phyloP scores from a whole-genome alignment of 2,113 vertebrate genomes.

The Platichthys stellatus region DNA sequence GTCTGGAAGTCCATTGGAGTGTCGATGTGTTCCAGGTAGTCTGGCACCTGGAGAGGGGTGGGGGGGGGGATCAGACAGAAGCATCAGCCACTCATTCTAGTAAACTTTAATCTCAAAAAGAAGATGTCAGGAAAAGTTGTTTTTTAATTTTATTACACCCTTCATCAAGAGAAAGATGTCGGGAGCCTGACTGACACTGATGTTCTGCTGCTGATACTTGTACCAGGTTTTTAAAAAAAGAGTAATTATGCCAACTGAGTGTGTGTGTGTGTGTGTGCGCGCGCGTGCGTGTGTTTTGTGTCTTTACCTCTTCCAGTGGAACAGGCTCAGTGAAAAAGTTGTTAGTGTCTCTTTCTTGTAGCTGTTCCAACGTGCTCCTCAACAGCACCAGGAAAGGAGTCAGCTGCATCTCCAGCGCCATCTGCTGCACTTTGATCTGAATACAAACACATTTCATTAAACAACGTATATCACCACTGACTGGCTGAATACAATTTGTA shows the following conservation, averaged over 20 bases:
- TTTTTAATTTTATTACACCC: too few relatives aligned
- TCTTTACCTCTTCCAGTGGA: constrained; percentile 93
- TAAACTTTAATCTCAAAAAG: neutral
- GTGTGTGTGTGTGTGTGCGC: neutral
- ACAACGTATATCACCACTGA: neutral
- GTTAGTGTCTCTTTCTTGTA: constrained; percentile 97
- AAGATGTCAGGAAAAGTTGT: neutral
- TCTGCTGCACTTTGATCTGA: constrained; percentile 98
- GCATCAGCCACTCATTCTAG: neutral
- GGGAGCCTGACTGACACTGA: too few relatives aligned
- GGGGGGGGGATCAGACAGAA: neutral
- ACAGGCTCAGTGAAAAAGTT: constrained; percentile 98
- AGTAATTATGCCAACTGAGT: neutral
- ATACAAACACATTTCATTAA: constrained; percentile 26
- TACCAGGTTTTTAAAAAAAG: neutral
- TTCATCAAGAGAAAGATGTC: too few relatives aligned
- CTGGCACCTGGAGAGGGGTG: constrained; percentile 87
- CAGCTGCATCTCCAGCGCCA: constrained; percentile 96
- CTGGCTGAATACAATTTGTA: neutral
- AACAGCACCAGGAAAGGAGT: constrained; percentile 95
- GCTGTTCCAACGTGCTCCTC: constrained; percentile 93
- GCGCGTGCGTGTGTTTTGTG: neutral
- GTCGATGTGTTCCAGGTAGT: constrained; percentile 98
- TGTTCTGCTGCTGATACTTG: neutral
- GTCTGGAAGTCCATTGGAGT: constrained; percentile 99